Evolutionary conservation across 2,888 invertebrate species (phyloP).

Genomic region (Tetheella fluctuosa): DNA sequence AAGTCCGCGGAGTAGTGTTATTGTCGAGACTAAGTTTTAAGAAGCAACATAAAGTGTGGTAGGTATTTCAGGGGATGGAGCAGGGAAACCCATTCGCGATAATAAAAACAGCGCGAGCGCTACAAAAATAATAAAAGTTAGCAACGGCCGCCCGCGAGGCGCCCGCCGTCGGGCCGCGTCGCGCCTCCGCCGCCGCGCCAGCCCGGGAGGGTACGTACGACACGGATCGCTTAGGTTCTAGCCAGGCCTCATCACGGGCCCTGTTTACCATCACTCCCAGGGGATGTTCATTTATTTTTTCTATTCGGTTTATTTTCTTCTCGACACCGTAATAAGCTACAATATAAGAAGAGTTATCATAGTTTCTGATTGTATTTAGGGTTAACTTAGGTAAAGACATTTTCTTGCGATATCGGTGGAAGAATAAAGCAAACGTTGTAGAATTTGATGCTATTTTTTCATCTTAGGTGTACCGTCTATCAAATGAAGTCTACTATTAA

Average conservation of each 20-base stretch:
- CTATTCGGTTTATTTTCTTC: slow-evolving; percentile 44
- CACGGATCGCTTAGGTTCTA: slow-evolving; percentile 36
- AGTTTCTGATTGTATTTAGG: too few species aligned
- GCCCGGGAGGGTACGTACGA: slow-evolving; percentile 33
- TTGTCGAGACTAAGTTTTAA: slow-evolving; percentile 1
- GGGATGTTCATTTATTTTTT: slow-evolving; percentile 54
- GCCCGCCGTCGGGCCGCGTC: slow-evolving; percentile 34
- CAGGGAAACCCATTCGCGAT: slow-evolving; percentile 55
- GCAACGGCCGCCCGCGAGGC: slow-evolving; percentile 65
- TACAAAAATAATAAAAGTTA: slow-evolving; percentile 79
- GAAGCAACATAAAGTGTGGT: slow-evolving; percentile 33
- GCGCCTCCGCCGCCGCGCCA: slow-evolving; percentile 21
- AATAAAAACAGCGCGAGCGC: slow-evolving; percentile 68
- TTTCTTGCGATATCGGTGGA: too few species aligned
- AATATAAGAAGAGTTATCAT: slow-evolving; percentile 18
- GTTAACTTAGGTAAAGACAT: too few species aligned
- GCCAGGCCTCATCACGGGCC: slow-evolving; percentile 51
- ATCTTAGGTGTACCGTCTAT: slow-evolving; percentile 67
- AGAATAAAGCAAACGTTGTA: too few species aligned
- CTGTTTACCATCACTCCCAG: slow-evolving; percentile 67
- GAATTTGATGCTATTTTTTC: slow-evolving; percentile 51
- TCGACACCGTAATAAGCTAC: slow-evolving; percentile 22
- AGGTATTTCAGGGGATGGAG: slow-evolving; percentile 46
- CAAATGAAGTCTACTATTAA: slow-evolving; percentile 77
- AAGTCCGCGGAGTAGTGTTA: background rate